Percentiles rank a stretch among this genome's conserved stretches.
These are phyloP conservation scores for Prunella fulvescens DNA, from an alignment of 2,113 vertebrate genomes.

Conservation along the genomic window DNA sequence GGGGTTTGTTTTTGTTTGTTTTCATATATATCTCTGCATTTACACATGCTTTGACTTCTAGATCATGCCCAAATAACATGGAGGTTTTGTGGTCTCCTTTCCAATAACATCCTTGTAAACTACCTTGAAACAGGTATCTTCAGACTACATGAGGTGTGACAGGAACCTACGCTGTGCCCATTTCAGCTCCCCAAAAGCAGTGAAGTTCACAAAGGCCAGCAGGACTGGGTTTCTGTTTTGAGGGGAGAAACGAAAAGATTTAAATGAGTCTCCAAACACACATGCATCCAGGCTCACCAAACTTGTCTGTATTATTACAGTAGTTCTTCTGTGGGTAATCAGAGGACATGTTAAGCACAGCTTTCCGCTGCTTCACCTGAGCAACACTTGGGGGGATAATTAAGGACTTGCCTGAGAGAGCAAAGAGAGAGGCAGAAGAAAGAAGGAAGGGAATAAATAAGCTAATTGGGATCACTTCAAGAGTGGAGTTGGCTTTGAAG, in stretches of 20 bases:
- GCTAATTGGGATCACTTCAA: constrained; percentile 10
- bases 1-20: constrained; percentile 33
- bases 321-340: background rate
- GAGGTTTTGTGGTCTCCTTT: constrained; percentile 24
- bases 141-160: background rate
- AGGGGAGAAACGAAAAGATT: background rate
- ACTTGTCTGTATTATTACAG: constrained; percentile 26
- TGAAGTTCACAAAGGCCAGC: background rate
- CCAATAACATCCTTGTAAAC: constrained; percentile 30
- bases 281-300: background rate
- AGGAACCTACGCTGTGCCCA: background rate
- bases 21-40: background rate
- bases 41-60: background rate
- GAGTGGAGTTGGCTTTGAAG: constrained; percentile 43
- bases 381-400: constrained; percentile 35
- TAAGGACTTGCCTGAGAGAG: background rate
- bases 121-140: constrained; percentile 36
- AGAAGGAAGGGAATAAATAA: background rate
- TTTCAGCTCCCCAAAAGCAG: background rate
- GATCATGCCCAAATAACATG: constrained; percentile 40
- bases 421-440: background rate
- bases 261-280: background rate
- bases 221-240: constrained; percentile 13
- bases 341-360: background rate
- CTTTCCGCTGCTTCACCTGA: constrained; percentile 18